Base-by-base conservation (phyloP, 2,888 invertebrate species). In the Microctonus hyperodae region DNA sequence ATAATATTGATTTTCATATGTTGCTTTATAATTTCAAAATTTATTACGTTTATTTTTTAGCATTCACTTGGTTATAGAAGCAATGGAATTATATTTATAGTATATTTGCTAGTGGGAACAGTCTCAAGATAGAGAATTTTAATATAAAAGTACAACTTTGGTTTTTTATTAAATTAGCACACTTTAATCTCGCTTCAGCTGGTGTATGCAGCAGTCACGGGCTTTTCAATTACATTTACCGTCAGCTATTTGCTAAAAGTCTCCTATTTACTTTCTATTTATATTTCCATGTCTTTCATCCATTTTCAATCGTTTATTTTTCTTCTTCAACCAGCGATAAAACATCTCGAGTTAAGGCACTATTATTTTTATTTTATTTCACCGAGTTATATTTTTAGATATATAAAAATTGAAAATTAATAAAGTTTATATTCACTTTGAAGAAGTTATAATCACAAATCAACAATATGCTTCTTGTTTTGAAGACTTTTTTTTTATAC, bases 81-180 rank as follows among this genome's bases (percentile, higher is more conserved):
- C 11, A 25, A 25, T 16, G 28, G n/a, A 11, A 55, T 28, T 25
- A 16, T n/a, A 25, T 55, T 9, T 28, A n/a, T n/a, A n/a, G n/a
- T 5, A 16, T 2, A 55, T n/a, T 55, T 28, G 6, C 53, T n/a
- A 25, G 31, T 25, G 28, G 3, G 28, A 13, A 28, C 11, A 20
- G 20, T n/a, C 20, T n/a, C 35, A 28, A 28, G 16, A 35, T 16
- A n/a, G 22, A 55, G 56, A 62, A 51, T 69, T 69, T 69, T 64
- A 68, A 70, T 70, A 64, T 68, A 68, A 68, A 70, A 68, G 63
- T 66, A 70, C 63, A 70, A 70, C 51, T 70, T 68, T 50, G 53
- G 53, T 61, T 61, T 61, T 65, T 57, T 67, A 70, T 69, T 70
- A 64, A 69, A 70, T 70, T 70, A 70, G 70, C 59, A 59, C 56